Base-by-base conservation (phyloP, 2,113 vertebrate species). In the Vidua chalybeata region DNA sequence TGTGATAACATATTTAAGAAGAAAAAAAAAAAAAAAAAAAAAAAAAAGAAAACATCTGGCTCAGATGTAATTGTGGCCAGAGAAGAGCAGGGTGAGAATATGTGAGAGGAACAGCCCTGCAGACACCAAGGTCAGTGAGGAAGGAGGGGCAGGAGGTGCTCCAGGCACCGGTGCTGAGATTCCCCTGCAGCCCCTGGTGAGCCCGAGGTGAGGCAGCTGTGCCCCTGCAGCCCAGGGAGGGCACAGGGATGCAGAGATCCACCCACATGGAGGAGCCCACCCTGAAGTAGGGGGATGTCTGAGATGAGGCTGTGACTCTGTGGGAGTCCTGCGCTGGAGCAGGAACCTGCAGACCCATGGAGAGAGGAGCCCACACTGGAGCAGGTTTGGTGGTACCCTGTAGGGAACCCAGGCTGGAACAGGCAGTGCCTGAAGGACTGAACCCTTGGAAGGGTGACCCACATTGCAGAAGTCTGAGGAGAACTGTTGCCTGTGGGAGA, bases 71-170 rank as follows among this genome's bases (percentile, higher is more conserved):
- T 10, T 30, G 13, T 20, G 31, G 31, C 20, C 31, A 61, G 46
- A 51, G 15, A 24, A 31, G 20, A 31, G 56, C 0, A 0, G 37
- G 55, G 10, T 30, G 67, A 61, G 24, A 5, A 52, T 0, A 2
- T 2, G 7, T 51, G 45, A 13, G 26, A 43, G 31, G 26, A 83
- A 0, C 15, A 62, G 24, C 37, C 2, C 37, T 43, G 37, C 31
- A 51, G 5, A 3, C 55, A 12, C 5, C 46, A 4, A 71, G 31
- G 46, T 4, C 15, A 30, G 13, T 17, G 67, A 3, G 30, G 78
- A 7, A n/a, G 31, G 20, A 51, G 37, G 30, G 30, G 28, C 55
- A 51, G 66, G 35, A 51, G 55, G 2, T 68, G 18, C 13, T 27
- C 22, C 63, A 69, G 30, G 35, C 19, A 0, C 1, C 4, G 6